These are phyloP conservation scores for Labroides dimidiatus DNA, from an alignment of 2,797 vertebrate genomes.

Conservation along the genomic window DNA sequence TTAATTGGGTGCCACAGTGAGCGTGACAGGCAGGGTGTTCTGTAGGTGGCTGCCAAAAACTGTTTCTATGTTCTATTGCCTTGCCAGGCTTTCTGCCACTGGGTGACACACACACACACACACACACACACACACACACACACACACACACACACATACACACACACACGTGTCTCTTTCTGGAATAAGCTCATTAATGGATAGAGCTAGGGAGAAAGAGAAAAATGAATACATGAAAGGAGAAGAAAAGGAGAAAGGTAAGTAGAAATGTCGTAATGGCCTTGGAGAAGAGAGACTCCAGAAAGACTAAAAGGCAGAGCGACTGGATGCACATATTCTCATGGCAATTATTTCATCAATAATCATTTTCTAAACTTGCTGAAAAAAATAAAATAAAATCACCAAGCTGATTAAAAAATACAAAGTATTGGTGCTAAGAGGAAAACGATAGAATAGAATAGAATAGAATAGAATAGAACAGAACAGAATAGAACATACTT, in stretches of 20 bases:
- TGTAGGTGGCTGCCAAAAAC: constrained; percentile 45
- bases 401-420: background rate
- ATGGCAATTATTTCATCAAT: background rate
- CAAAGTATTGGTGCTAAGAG: background rate
- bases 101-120: constrained; percentile 17
- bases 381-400: background rate
- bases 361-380: constrained; percentile 4
- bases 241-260: constrained; percentile 3
- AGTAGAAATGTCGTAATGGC: background rate
- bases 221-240: constrained; percentile 10
- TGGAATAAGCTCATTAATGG: constrained; percentile 15
- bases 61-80: constrained; percentile 52
- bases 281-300: background rate
- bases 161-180: background rate
- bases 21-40: constrained; percentile 22
- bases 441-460: background rate
- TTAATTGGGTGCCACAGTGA: constrained; percentile 29
- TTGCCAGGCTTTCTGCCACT: constrained; percentile 38
- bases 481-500: too few relatives aligned
- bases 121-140: background rate
- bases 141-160: background rate
- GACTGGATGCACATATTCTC: background rate
- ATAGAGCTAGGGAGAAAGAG: background rate
- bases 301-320: background rate
- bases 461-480: too few relatives aligned